Conservation (phyloP, 1,140 invertebrate genomes). For the Drosophila repleta region DNA sequence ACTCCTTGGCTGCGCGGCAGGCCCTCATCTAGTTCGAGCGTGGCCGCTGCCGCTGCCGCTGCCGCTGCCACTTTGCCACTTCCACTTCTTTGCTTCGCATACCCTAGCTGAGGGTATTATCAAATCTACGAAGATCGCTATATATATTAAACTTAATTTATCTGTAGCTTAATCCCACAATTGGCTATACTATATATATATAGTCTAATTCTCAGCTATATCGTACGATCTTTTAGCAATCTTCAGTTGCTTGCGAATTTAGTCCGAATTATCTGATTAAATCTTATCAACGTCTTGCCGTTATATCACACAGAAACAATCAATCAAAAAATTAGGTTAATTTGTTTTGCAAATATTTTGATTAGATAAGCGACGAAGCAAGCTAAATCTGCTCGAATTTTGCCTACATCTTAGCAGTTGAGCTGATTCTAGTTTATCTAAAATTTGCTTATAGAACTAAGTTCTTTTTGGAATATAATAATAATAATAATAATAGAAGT, state of each 20-base stretch:
- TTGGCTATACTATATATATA: too few species aligned
- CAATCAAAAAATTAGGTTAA: neutral
- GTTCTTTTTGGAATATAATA: too few species aligned
- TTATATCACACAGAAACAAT: neutral
- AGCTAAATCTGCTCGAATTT: too few species aligned
- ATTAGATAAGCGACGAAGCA: neutral
- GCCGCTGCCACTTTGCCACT: slow-evolving; percentile 35
- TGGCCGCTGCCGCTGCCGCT: slow-evolving; percentile 7
- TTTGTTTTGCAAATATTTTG: slow-evolving; percentile 3
- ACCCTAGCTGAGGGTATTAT: neutral
- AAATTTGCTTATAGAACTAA: too few species aligned
- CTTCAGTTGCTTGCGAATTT: neutral
- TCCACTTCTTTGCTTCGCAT: slow-evolving; percentile 13
- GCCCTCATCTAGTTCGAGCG: slow-evolving; percentile 61
- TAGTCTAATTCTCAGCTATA: neutral
- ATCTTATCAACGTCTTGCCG: neutral
- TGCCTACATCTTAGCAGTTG: neutral
- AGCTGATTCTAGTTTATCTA: too few species aligned
- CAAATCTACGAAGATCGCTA: neutral
- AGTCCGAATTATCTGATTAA: neutral
- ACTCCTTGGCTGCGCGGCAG: slow-evolving; percentile 24
- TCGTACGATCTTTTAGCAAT: neutral
- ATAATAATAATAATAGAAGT: too few species aligned
- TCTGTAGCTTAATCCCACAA: too few species aligned
- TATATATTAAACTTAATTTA: neutral